phyloP scores from a whole-genome alignment of 2,888 invertebrate species.

The Athripsodes cinereus region DNA sequence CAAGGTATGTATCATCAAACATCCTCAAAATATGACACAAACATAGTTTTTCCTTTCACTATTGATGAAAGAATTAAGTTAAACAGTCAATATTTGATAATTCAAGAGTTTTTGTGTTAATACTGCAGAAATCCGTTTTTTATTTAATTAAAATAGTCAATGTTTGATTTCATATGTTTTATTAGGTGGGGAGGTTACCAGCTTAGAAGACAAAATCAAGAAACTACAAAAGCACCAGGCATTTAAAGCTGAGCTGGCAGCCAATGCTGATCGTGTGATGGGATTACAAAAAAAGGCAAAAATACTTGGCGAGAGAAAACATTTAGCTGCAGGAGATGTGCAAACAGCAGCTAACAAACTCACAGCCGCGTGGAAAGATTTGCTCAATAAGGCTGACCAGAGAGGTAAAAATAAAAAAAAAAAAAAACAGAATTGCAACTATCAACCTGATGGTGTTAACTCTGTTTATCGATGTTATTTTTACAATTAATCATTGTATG shows the following conservation, averaged over 20 bases:
- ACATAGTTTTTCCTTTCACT: no score
- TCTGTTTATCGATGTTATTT: no score
- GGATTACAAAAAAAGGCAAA: slow-evolving; percentile 72
- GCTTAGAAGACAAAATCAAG: slow-evolving; percentile 92
- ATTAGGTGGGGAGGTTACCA: slow-evolving; percentile 56
- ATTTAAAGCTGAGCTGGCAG: slow-evolving; percentile 85
- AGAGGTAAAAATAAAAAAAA: no score
- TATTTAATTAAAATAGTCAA: no score
- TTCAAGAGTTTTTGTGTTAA: no score
- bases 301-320: slow-evolving; percentile 65
- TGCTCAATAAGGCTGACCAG: slow-evolving; percentile 62
- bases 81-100: no score
- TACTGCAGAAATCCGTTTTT: no score
- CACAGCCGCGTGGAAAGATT: slow-evolving; percentile 65
- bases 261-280: slow-evolving; percentile 78
- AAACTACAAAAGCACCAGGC: slow-evolving; percentile 92
- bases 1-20: slow-evolving; percentile 44
- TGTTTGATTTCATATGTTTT: not conserved
- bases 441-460: no score
- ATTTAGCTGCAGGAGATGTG: slow-evolving; percentile 65
- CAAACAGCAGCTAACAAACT: slow-evolving; percentile 64
- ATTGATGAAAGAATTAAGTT: no score
- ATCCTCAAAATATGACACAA: not conserved
- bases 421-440: no score
- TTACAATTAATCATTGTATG: no score